Evolutionary conservation across 2,113 vertebrate species (phyloP), one percentile per base, ranked within the genome.

Genomic region (Callospermophilus lateralis): DNA sequence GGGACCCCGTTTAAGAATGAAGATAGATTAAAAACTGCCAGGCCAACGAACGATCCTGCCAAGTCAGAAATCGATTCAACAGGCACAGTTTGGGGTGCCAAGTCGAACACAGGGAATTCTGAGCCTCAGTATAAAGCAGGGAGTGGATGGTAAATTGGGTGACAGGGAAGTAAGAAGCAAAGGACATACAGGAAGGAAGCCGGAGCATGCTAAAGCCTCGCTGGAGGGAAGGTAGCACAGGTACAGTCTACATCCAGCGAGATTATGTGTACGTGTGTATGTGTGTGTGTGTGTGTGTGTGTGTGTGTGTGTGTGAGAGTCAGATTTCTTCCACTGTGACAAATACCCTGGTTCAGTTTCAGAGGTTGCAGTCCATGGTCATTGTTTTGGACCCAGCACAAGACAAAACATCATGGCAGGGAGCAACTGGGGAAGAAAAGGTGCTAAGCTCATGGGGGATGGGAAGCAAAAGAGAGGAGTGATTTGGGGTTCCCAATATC

Each of bases 31-130:
- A 89, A 91, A 94, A 53, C 51, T 26, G 16, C 45, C 77, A 97
- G 89, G 90, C 89, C 77, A 93, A 15, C 55, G 12, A 93, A 97
- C 95, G 39, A 93, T 70, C 93, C 85, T 97, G 55, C 92, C 97
- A 97, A 94, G 90, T 96, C 96, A 84, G 87, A 97, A 77, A 76
- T 39, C 90, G 26, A n/a, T 74, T 70, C 93, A 97, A 86, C 93
- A 95, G 87, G 63, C 65, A 93, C 20, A 97, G 93, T 87, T 97
- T 90, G 32, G 97, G 89, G 61, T n/a, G 22, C 45, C 81, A 53
- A 16, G 55, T 85, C 98, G 72, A 97, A 97, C 94, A 93, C 96
- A 87, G 30, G 32, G 34, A 30, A 1, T 45, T 45, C 9, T 45
- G 45, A 42, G n/a, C 42, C 48, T 48, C 6, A 48, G 0, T 48